These are phyloP conservation scores for Dioctria linearis DNA, from an alignment of 2,888 invertebrate genomes.

Conservation along the genomic window DNA sequence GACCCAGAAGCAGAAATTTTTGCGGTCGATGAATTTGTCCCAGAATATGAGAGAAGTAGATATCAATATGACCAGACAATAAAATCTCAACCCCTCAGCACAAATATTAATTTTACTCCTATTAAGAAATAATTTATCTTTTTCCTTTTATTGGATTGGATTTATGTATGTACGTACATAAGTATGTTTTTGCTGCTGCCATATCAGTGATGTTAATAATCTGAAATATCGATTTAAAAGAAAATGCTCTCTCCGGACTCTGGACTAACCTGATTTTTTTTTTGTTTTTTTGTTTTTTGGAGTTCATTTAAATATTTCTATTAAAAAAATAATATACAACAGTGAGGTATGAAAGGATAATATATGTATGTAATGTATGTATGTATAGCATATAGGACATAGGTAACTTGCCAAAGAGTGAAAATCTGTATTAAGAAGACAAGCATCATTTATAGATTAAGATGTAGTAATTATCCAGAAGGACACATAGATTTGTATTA, in stretches of 20 bases:
- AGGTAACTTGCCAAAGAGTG: slow-evolving; percentile 57
- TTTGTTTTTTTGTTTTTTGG: too few species aligned
- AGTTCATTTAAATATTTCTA: not conserved
- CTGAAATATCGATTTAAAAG: not conserved
- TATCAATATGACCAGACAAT: slow-evolving; percentile 15
- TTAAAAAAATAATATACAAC: too few species aligned
- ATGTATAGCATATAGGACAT: not conserved
- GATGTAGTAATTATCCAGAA: not conserved
- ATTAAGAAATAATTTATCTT: slow-evolving; percentile 39
- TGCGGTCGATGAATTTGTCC: slow-evolving; percentile 59
- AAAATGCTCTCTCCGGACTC: not conserved
- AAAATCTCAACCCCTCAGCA: not conserved
- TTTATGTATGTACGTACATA: slow-evolving; percentile 17
- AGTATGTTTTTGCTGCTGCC: too few species aligned
- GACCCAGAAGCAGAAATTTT: slow-evolving; percentile 70
- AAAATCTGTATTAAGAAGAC: slow-evolving; percentile 10
- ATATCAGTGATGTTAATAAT: too few species aligned
- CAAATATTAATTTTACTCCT: slow-evolving; percentile 33
- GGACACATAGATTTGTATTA: not conserved
- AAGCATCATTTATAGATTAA: not conserved
- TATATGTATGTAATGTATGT: not conserved
- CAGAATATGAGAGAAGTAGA: slow-evolving; percentile 10
- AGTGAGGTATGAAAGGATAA: too few species aligned
- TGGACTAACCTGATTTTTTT: not conserved
- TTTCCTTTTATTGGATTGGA: slow-evolving; percentile 12